Evolutionary conservation across 2,888 invertebrate genomes (phyloP), one percentile per base, ranked within the genome.

Genomic region (Eupithecia insigniata): DNA sequence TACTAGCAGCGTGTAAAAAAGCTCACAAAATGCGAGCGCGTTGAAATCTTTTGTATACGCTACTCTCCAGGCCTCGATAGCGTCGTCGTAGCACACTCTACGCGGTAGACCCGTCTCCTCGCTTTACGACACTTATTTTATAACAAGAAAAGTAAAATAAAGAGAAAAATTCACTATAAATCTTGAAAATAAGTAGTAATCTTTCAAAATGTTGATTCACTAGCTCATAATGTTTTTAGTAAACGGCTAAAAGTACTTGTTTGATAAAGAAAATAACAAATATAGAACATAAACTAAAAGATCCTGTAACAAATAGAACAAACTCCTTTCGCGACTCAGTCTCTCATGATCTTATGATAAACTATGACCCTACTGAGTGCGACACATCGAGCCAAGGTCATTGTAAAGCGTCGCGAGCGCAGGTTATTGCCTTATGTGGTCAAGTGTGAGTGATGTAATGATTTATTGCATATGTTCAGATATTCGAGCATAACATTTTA

Each of bases 351-450:
- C n/a, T n/a, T 34, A 34, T 2, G n/a, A 32, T 60, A 7, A 28
- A 16, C 60, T 46, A 51, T 51, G 12, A 22, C 22, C 51, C 22
- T 22, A 22, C 30, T 66, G 39, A 73, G 66, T 55, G 46, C 60
- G 43, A 51, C 30, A 66, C 74, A 14, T n/a, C 34, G 30, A 8
- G 36, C 12, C 62, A 74, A 74, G 74, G 74, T 74, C 70, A 66
- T 32, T 46, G 66, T 51, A 30, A 55, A 26, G 61, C 71, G 68
- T 61, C 39, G 74, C 30, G 71, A 71, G 51, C 68, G 10, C 71
- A 74, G 70, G 71, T 71, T 74, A 69, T 69, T 71, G 74, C 74
- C 74, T 66, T 58, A 58, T 51, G 55, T n/a, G 71, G 69, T 55
- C 71, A 71, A 69, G 70, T 55, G 70, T 39, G 65, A 70, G 65